A percentile compares a stretch with the other conserved stretches of the same genome.
These are phyloP conservation scores for Petrocephalus sullivani DNA, from an alignment of 2,797 vertebrate genomes.

Conservation along the genomic window DNA sequence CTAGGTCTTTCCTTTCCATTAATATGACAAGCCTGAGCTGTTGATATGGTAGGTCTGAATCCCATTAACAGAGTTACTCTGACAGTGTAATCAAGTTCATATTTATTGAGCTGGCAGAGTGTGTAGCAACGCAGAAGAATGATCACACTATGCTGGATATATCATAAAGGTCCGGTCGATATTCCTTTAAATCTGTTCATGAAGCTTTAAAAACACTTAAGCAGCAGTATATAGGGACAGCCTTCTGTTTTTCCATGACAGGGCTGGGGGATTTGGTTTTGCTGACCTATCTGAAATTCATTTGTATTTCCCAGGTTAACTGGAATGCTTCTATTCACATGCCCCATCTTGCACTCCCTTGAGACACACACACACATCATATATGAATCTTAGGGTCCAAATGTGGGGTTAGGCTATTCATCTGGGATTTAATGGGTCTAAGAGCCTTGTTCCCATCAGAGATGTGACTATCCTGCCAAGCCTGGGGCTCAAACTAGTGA, in stretches of 20 bases:
- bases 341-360: neutral
- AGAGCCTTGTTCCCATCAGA: neutral
- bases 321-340: neutral
- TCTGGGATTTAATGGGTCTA: neutral
- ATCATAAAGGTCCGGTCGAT: constrained; percentile 53
- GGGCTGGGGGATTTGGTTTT: neutral
- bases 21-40: constrained; percentile 63
- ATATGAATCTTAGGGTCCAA: too few relatives aligned
- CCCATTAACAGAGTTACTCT: constrained; percentile 72
- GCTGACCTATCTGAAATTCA: neutral
- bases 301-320: neutral
- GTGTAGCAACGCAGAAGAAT: constrained; percentile 56
- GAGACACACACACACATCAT: neutral
- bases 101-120: constrained; percentile 59
- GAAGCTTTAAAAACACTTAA: neutral
- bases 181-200: constrained; percentile 49
- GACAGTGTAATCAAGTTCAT: constrained; percentile 68
- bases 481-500: neutral
- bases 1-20: constrained; percentile 67
- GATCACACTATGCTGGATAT: constrained; percentile 55
- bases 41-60: constrained; percentile 73
- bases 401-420: too few relatives aligned
- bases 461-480: neutral
- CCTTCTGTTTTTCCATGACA: neutral
- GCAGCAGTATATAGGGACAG: neutral